Evolutionary conservation across 2,888 invertebrate species (phyloP).

Genomic region (Orthosia gracilis): DNA sequence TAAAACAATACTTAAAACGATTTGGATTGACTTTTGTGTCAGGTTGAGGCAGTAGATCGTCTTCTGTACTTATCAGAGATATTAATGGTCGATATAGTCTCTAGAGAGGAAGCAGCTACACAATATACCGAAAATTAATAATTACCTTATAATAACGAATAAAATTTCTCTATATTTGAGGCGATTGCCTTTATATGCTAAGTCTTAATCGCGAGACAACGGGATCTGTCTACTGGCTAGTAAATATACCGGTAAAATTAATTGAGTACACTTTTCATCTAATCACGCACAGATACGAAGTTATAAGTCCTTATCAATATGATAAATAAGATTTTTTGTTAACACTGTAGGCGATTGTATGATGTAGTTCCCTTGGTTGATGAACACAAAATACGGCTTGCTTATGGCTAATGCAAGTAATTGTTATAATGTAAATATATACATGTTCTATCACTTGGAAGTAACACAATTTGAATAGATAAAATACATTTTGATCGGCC

Average conservation of each 20-base stretch:
- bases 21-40: conserved; percentile 29
- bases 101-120: conserved; percentile 67
- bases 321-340: conserved; percentile 74
- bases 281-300: conserved; percentile 63
- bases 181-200: conserved; percentile 67
- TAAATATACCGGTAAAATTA: conserved; percentile 62
- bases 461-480: conserved; percentile 71
- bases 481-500: conserved; percentile 81
- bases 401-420: conserved; percentile 80
- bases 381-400: conserved; percentile 83
- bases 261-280: conserved; percentile 61
- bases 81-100: conserved; percentile 60
- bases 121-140: conserved; percentile 67
- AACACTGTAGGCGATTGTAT: conserved; percentile 71
- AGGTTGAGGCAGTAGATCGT: conserved; percentile 26
- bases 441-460: conserved; percentile 74
- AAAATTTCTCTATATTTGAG: conserved; percentile 66
- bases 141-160: conserved; percentile 65
- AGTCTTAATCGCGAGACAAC: conserved; percentile 62
- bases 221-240: conserved; percentile 64
- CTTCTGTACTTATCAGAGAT: conserved; percentile 38
- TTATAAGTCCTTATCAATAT: conserved; percentile 68
- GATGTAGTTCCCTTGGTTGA: conserved; percentile 76
- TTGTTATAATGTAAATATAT: conserved; percentile 72
- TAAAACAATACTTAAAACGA: conserved; percentile 6